These are phyloP conservation scores for Drosophila setifemur DNA, from an alignment of 1,140 invertebrate species.

Conservation along the genomic window DNA sequence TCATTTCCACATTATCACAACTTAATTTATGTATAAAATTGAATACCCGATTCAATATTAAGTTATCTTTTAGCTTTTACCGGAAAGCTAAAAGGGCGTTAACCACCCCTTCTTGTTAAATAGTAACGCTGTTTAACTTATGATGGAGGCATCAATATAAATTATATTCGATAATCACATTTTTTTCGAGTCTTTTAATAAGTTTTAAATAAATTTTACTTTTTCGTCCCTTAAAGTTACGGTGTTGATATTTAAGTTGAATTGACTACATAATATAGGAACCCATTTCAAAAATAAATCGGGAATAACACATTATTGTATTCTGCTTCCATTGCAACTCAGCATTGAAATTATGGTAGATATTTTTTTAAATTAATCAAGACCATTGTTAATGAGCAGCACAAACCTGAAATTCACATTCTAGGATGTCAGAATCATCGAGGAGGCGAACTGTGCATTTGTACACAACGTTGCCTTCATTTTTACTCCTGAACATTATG, in stretches of 20 bases:
- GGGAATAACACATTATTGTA: neutral
- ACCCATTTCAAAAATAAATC: too few species aligned
- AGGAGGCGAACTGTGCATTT: conserved; percentile 96
- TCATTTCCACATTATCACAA: too few species aligned
- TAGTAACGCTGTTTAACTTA: too few species aligned
- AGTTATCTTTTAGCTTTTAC: neutral
- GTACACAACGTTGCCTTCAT: conserved; percentile 93
- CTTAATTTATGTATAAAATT: too few species aligned
- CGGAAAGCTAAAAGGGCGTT: conserved; percentile 30
- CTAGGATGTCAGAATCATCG: conserved; percentile 96
- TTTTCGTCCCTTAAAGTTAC: too few species aligned
- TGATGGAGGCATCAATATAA: too few species aligned
- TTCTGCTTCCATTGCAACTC: too few species aligned
- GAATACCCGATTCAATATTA: neutral
- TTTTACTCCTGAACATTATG: conserved; percentile 86
- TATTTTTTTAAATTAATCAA: neutral
- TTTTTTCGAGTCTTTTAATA: too few species aligned
- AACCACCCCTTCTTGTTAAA: too few species aligned
- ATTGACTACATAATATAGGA: too few species aligned
- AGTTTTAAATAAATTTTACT: neutral
- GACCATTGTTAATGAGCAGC: neutral
- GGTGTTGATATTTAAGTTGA: too few species aligned
- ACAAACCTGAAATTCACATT: conserved; percentile 96
- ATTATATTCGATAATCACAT: neutral
- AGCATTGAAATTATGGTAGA: too few species aligned